phyloP scores from a whole-genome alignment of 2,113 vertebrate genomes.

The Patagioenas fasciata region DNA sequence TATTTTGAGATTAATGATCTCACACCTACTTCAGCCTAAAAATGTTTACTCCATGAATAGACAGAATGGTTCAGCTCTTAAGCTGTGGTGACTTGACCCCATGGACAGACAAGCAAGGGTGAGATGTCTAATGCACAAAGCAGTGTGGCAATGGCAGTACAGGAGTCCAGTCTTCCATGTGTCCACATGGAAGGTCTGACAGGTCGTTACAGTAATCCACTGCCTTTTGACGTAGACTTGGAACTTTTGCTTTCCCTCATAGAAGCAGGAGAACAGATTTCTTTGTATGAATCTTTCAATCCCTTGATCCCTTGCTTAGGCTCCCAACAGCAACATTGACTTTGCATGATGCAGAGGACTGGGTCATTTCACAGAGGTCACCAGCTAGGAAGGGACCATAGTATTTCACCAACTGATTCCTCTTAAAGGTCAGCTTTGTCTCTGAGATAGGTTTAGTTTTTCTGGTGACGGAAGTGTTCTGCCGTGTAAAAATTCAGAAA shows the following conservation, averaged over 20 bases:
- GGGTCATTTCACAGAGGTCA: background rate
- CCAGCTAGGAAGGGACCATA: background rate
- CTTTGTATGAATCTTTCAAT: background rate
- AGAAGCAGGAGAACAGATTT: background rate
- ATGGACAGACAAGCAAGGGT: background rate
- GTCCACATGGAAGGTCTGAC: background rate
- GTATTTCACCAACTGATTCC: background rate
- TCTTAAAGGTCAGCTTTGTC: background rate
- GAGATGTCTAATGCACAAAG: background rate
- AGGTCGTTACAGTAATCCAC: background rate
- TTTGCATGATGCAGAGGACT: background rate
- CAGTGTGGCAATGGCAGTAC: background rate
- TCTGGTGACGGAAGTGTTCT: background rate
- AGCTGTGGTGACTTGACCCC: background rate
- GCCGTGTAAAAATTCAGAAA: background rate
- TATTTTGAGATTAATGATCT: conserved; percentile 27
- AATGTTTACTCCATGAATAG: background rate
- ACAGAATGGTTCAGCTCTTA: conserved; percentile 11
- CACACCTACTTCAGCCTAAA: conserved; percentile 61
- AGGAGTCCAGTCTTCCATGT: background rate
- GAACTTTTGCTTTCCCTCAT: background rate
- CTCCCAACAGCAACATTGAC: background rate
- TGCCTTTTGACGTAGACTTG: background rate
- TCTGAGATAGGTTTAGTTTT: background rate
- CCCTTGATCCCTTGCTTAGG: background rate